phyloP scores from a whole-genome alignment of 2,797 vertebrate genomes.

The Geotria australis region DNA sequence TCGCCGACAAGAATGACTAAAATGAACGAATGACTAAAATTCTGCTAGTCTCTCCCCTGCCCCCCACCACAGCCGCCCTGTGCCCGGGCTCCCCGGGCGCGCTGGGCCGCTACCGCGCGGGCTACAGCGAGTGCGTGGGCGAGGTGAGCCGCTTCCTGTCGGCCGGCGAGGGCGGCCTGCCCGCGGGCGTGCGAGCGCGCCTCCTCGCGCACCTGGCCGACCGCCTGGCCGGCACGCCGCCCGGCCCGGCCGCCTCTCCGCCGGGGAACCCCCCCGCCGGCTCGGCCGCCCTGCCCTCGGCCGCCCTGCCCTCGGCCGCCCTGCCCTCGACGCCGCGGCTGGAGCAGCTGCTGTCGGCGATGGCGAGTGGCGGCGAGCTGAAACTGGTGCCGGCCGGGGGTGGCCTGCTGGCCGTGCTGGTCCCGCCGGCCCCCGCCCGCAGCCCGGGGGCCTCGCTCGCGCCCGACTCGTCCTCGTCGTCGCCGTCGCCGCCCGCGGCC shows the following conservation, averaged over 20 bases:
- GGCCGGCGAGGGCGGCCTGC: slow-evolving; percentile 36
- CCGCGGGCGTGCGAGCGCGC: slow-evolving; percentile 34
- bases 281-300: slow-evolving; percentile 38
- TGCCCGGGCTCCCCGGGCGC: slow-evolving; percentile 31
- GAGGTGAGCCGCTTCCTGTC: slow-evolving; percentile 55
- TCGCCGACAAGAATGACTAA: too few species aligned
- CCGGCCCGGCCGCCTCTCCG: slow-evolving; percentile 26
- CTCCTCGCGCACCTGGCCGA: slow-evolving; percentile 46
- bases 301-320: slow-evolving; percentile 12
- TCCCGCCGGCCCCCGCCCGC: slow-evolving; percentile 27
- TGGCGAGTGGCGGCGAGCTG: slow-evolving; percentile 39
- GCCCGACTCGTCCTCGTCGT: too few species aligned
- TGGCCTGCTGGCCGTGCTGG: slow-evolving; percentile 45
- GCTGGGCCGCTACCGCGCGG: slow-evolving; percentile 48
- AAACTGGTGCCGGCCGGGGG: slow-evolving; percentile 38
- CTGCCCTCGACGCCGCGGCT: slow-evolving; percentile 38
- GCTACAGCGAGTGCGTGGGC: slow-evolving; percentile 66
- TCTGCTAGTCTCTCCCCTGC: neutral
- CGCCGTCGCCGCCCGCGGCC: too few species aligned
- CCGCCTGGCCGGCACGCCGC: slow-evolving; percentile 14
- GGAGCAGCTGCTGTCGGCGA: slow-evolving; percentile 21
- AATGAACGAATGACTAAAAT: too few species aligned
- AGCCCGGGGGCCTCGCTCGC: slow-evolving; percentile 4
- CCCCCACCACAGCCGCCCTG: slow-evolving; percentile 15
- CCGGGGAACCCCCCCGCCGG: too few species aligned